Evolutionary conservation across 2,888 invertebrate species (phyloP), one percentile per base, ranked within the genome.

Genomic region (Tetranychus truncatus): DNA sequence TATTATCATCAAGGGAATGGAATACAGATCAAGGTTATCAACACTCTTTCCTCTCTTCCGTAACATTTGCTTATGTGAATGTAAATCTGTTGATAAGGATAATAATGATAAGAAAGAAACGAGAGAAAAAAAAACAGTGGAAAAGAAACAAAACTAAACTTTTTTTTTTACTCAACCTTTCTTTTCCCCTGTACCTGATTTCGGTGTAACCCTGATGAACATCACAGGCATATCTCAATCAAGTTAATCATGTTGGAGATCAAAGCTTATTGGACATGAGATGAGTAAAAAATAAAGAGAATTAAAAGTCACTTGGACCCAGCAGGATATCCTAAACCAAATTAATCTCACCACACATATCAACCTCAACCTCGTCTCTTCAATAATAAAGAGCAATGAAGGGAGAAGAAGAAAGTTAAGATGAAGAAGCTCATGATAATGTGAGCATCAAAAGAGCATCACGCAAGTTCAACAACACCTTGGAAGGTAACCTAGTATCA

Each of bases 251-350:
- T 55, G 55, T 15, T 55, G 55, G 15, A 15, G 55, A 55, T 55
- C 55, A 55, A 55, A 55, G 55, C 55, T 55, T 55, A 55, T 55
- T 9, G 55, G 55, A 55, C 55, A 55, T 55, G 55, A 55, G 55
- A 55, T 55, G 55, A 55, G 55, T 0, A 15, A 55, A 55, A 55
- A 55, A 55, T 9, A 55, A 15, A 55, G 15, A 55, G 55, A 55
- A 55, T 55, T 55, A 55, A 55, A 55, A 55, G 55, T 55, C 55
- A 55, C 55, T 55, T 55, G 55, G 15, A 15, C 55, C 7, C 55
- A 55, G 55, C 55, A 55, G 55, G 55, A 55, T 55, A 55, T 55
- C 55, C 55, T 55, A 55, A 55, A 55, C 55, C 55, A 55, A 55
- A 55, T 55, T 55, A 55, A 55, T 55, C 55, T 55, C 55, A 55